phyloP scores from a whole-genome alignment of 2,797 vertebrate species.

The Hylomyscus alleni region DNA sequence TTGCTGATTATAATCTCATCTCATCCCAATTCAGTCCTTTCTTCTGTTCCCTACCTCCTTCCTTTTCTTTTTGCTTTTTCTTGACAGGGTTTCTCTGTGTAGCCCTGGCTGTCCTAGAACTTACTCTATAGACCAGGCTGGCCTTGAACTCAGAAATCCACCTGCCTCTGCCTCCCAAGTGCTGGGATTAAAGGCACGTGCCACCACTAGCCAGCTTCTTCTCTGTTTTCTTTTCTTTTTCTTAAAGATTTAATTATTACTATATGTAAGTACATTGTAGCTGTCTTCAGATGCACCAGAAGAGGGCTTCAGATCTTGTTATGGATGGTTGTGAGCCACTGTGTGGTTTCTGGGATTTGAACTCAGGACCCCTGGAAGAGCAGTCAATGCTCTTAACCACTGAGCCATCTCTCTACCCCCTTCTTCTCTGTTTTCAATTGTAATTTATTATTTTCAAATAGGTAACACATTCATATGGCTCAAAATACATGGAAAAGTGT shows the following conservation, averaged over 20 bases:
- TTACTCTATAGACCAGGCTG: not conserved
- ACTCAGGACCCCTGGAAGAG: too few relatives aligned
- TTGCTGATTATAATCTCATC: conserved; percentile 24
- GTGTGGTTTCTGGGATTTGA: too few relatives aligned
- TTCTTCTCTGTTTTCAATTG: not conserved
- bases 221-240: not conserved
- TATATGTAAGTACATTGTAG: too few relatives aligned
- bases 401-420: too few relatives aligned
- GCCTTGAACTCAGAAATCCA: not conserved
- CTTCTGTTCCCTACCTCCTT: too few relatives aligned
- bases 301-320: too few relatives aligned
- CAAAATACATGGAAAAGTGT: not conserved
- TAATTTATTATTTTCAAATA: conserved; percentile 49
- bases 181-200: not conserved
- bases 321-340: too few relatives aligned
- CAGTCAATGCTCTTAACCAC: too few relatives aligned
- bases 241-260: too few relatives aligned
- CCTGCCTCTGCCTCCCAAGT: not conserved
- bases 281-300: too few relatives aligned
- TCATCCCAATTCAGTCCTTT: not conserved
- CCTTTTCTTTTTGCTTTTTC: not conserved
- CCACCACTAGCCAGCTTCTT: not conserved
- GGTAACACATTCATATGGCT: not conserved
- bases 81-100: not conserved
- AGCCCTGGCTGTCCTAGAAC: not conserved